These are phyloP conservation scores for Sicus ferrugineus DNA, from an alignment of 2,888 invertebrate genomes.

Conservation along the genomic window DNA sequence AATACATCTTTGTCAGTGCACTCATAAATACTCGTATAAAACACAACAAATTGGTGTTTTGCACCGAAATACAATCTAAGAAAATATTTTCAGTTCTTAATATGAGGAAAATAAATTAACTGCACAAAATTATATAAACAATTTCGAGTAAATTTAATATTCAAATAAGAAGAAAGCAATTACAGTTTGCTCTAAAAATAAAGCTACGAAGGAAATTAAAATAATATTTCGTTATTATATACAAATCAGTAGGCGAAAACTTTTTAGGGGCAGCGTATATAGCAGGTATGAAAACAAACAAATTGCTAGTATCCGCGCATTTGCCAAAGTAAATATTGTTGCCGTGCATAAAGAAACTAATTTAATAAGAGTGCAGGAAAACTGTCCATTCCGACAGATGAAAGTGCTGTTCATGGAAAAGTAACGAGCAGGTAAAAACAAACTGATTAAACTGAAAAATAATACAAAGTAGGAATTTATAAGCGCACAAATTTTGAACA, in stretches of 20 bases:
- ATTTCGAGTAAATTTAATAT: neutral
- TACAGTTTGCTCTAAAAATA: neutral
- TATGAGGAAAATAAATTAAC: too few relatives aligned
- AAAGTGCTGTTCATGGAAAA: neutral
- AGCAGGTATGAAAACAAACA: neutral
- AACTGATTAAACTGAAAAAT: neutral
- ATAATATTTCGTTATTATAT: neutral
- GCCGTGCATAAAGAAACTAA: neutral
- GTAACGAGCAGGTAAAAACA: neutral
- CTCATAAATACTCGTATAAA: too few relatives aligned
- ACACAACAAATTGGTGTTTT: too few relatives aligned
- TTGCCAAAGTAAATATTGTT: neutral
- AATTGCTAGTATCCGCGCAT: neutral
- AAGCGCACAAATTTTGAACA: too few relatives aligned
- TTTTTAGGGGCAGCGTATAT: neutral
- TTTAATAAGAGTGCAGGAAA: neutral
- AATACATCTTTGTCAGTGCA: too few relatives aligned
- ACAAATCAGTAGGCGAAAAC: neutral
- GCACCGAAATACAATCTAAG: too few relatives aligned
- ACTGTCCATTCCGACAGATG: neutral
- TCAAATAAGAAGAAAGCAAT: neutral
- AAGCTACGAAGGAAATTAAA: neutral
- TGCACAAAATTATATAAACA: too few relatives aligned
- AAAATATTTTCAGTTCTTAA: too few relatives aligned
- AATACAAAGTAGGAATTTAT: neutral